Percentiles rank a stretch among this genome's conserved stretches.
Evolutionary conservation across 2,797 vertebrate species (phyloP).

Genomic region (Monodelphis domestica): DNA sequence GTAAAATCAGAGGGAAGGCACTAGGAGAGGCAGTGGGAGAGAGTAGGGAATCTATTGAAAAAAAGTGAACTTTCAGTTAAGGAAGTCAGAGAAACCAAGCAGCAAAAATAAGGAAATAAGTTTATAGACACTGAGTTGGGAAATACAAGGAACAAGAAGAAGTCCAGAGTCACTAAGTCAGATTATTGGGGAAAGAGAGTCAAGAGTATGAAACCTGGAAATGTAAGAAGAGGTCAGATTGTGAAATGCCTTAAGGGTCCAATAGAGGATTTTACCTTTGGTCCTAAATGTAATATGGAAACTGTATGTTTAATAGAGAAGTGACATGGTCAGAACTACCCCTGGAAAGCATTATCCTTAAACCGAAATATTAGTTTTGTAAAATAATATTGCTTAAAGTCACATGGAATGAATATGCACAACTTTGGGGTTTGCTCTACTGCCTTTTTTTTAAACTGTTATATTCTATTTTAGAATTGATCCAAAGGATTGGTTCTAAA

Average conservation of each 20-base stretch:
- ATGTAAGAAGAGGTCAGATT: not conserved
- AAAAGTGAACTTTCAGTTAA: not conserved
- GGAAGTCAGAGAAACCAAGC: not conserved
- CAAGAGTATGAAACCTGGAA: not conserved
- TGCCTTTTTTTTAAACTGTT: no score
- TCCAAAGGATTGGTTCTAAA: no score
- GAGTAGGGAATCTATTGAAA: not conserved
- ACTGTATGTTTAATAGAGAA: not conserved
- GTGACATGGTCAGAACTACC: not conserved
- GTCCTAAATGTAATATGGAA: not conserved
- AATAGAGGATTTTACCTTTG: not conserved
- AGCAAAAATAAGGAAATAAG: not conserved
- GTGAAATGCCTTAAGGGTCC: not conserved
- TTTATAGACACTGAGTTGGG: not conserved
- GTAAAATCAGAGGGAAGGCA: not conserved
- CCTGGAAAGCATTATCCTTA: not conserved
- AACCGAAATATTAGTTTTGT: slow-evolving; percentile 24
- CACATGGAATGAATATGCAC: slow-evolving; percentile 12
- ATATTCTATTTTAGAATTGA: no score
- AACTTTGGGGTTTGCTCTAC: slow-evolving; percentile 36
- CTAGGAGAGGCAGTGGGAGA: not conserved
- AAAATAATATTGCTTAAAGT: slow-evolving; percentile 46
- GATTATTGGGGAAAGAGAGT: not conserved
- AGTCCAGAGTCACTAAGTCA: not conserved
- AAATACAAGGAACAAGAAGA: not conserved